Percentiles rank a stretch among this genome's conserved stretches.
Conservation (phyloP, 2,113 vertebrate species). For the Ptyas mucosa region DNA sequence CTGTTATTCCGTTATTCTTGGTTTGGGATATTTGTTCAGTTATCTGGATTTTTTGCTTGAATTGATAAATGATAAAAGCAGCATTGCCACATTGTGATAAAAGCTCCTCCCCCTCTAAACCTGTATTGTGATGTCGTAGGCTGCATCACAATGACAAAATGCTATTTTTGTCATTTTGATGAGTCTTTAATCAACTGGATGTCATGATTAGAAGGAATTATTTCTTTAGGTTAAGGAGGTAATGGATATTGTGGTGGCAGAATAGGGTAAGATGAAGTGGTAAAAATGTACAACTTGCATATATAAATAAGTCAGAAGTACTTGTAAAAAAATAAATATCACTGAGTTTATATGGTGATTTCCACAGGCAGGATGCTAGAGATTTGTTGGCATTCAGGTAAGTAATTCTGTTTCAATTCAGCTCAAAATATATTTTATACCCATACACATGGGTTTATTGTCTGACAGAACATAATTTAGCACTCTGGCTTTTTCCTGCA, state of each 20-base stretch:
- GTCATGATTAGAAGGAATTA: background rate
- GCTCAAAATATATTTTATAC: background rate
- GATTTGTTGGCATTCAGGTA: background rate
- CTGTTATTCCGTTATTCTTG: background rate
- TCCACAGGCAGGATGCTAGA: background rate
- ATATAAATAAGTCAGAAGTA: background rate
- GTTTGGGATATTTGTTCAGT: background rate
- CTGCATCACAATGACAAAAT: background rate
- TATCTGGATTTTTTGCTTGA: background rate
- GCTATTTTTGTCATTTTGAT: background rate
- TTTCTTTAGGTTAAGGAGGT: background rate
- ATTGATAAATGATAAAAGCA: background rate
- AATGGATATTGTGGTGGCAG: background rate
- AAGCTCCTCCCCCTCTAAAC: background rate
- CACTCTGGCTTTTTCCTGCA: background rate
- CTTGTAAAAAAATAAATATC: background rate
- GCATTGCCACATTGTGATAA: background rate
- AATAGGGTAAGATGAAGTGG: background rate
- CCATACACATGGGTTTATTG: background rate
- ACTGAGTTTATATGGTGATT: background rate
- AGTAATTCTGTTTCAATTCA: background rate
- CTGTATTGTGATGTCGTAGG: background rate
- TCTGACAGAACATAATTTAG: background rate
- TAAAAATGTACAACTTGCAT: background rate
- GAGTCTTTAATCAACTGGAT: background rate